Percentiles rank a stretch among this genome's conserved stretches.
These are phyloP conservation scores for Hydroisotoma schaefferi DNA, from an alignment of 2,888 invertebrate species.

Conservation along the genomic window DNA sequence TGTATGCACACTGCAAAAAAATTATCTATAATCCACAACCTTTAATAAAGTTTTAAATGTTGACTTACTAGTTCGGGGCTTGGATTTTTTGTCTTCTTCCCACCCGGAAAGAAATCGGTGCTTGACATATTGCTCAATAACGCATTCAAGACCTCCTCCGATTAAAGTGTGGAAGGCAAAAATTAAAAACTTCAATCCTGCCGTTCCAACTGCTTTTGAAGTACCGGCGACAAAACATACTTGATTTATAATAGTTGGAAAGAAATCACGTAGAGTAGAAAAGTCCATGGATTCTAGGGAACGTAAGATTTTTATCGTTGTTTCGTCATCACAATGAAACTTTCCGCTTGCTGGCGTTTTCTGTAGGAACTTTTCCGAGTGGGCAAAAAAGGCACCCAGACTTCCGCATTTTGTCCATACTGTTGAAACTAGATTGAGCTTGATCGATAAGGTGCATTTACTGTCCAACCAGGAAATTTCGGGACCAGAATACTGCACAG, in stretches of 20 bases:
- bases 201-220: constrained; percentile 41
- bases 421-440: constrained; percentile 43
- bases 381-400: constrained; percentile 48
- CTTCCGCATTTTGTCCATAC: constrained; percentile 46
- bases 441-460: constrained; percentile 46
- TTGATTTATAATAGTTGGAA: constrained; percentile 48
- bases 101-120: constrained; percentile 39
- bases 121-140: constrained; percentile 45
- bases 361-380: constrained; percentile 45
- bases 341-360: constrained; percentile 29
- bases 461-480: constrained; percentile 46
- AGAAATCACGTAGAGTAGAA: constrained; percentile 45
- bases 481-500: constrained; percentile 47
- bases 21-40: too few relatives aligned
- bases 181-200: constrained; percentile 46
- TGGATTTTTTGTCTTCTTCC: constrained; percentile 4
- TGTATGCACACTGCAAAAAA: too few relatives aligned
- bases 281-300: constrained; percentile 45
- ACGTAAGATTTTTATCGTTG: constrained; percentile 41
- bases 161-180: constrained; percentile 45
- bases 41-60: background rate
- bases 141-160: constrained; percentile 38
- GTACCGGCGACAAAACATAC: constrained; percentile 41
- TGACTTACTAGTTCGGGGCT: constrained; percentile 25
- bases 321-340: constrained; percentile 48